These are phyloP conservation scores for Tipula helvola DNA, from an alignment of 2,888 invertebrate genomes.

Conservation along the genomic window DNA sequence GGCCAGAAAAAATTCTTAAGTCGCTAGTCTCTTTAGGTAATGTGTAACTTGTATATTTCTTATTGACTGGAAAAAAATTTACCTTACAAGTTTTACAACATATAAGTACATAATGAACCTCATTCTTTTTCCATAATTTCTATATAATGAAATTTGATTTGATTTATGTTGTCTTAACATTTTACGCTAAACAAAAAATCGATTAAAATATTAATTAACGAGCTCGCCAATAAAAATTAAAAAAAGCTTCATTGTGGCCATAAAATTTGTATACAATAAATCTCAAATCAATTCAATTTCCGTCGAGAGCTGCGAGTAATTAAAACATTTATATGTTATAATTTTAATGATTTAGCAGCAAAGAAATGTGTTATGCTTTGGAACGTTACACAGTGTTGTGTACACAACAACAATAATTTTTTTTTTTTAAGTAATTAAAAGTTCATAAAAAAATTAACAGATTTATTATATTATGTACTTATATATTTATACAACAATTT, in stretches of 20 bases:
- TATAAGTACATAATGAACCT: too few species aligned
- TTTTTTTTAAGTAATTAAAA: background rate
- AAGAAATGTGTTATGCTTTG: background rate
- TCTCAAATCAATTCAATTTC: background rate
- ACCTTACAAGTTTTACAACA: too few species aligned
- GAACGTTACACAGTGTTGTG: background rate
- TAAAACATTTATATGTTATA: background rate
- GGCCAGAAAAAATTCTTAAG: too few species aligned
- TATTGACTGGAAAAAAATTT: too few species aligned
- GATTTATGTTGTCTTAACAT: too few species aligned
- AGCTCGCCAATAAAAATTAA: background rate
- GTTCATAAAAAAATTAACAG: background rate
- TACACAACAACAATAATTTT: background rate
- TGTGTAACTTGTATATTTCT: too few species aligned
- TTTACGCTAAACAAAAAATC: too few species aligned
- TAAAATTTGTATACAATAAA: background rate
- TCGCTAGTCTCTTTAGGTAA: too few species aligned
- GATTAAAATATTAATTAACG: background rate
- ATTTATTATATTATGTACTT: background rate
- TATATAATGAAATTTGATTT: too few species aligned
- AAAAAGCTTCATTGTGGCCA: background rate
- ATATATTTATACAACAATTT: background rate
- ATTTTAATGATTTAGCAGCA: background rate
- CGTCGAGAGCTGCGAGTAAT: background rate
- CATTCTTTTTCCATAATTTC: too few species aligned